A percentile compares a stretch with the other conserved stretches of the same genome.
phyloP scores from a whole-genome alignment of 2,888 invertebrate species.

The Netelia fuscicornis region DNA sequence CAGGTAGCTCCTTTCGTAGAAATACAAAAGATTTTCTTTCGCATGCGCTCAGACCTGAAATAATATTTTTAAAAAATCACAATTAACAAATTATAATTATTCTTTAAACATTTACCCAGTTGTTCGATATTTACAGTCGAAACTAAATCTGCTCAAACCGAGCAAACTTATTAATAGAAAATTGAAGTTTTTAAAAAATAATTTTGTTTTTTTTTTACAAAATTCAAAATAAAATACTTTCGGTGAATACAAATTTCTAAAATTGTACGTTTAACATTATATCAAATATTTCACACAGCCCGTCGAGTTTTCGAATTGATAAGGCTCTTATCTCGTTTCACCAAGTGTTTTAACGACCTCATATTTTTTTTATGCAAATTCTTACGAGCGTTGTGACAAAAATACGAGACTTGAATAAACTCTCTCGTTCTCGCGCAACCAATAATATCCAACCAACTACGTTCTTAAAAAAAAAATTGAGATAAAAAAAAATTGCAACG shows the following conservation, averaged over 20 bases:
- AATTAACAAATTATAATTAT: not conserved
- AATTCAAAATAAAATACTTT: not conserved
- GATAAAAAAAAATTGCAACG: not conserved
- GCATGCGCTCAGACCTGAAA: conserved; percentile 94
- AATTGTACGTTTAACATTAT: not conserved
- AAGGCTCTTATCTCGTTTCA: conserved; percentile 6
- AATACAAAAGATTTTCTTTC: conserved; percentile 97
- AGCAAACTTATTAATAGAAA: too few species aligned
- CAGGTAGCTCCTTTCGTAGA: conserved; percentile 97
- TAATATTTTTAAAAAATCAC: conserved; percentile 70
- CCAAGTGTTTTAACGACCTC: not conserved
- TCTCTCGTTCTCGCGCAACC: not conserved
- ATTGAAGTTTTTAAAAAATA: too few species aligned
- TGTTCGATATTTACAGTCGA: not conserved
- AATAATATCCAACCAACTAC: not conserved
- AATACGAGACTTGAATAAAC: not conserved
- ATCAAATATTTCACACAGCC: not conserved
- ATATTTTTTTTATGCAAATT: not conserved
- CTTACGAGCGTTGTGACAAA: not conserved
- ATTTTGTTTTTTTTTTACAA: not conserved
- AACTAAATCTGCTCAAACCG: not conserved
- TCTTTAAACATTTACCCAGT: too few species aligned
- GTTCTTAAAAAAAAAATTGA: conserved; percentile 1
- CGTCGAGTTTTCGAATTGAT: not conserved
- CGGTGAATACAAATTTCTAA: not conserved